Evolutionary conservation across 2,888 invertebrate species (phyloP), one percentile per base, ranked within the genome.

Genomic region (Heterodera filipjevi): DNA sequence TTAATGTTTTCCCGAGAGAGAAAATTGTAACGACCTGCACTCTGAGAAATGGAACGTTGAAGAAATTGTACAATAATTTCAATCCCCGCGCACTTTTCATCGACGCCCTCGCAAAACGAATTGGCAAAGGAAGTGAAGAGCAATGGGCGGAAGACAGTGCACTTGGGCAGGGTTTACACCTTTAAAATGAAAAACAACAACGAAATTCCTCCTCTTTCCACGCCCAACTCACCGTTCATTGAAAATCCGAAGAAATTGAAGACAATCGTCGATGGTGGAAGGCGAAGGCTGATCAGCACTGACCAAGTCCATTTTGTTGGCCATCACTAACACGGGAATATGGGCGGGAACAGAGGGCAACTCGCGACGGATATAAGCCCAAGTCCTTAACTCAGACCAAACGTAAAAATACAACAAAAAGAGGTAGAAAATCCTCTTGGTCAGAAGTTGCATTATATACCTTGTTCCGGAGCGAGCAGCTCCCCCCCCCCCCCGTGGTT

Each of bases 11-110:
- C 12, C 32, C 0, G 33, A 22, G 33, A 71, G 73, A 19, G 19
- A 0, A 68, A 8, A 44, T 66, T 53, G 44, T 33, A 70, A 39
- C 30, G 35, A 83, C 81, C 91, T 96, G 96, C 46, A 97, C 91
- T 89, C 94, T 93, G 76, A 97, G 91, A 90, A 96, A 97, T 76
- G 97, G 96, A 79, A 97, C 92, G 90, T 95, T 96, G 89, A 97
- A 93, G 91, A 96, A 97, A 90, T 95, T 95, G 91, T 97, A 95
- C 76, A 97, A 92, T 81, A 95, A 92, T 89, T 95, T 93, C 77
- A 97, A 91, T 5, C 97, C 97, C 90, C 96, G 96, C 0, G 95
- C 95, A 91, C 96, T 96, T 87, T 95, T 92, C 96, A 96, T 96
- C 3, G 95, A 96, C 0, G 95, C 93, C 90, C 96, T 95, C 0